Evolutionary conservation across 2,888 invertebrate genomes (phyloP).

Genomic region (Chymomyza procnemis): DNA sequence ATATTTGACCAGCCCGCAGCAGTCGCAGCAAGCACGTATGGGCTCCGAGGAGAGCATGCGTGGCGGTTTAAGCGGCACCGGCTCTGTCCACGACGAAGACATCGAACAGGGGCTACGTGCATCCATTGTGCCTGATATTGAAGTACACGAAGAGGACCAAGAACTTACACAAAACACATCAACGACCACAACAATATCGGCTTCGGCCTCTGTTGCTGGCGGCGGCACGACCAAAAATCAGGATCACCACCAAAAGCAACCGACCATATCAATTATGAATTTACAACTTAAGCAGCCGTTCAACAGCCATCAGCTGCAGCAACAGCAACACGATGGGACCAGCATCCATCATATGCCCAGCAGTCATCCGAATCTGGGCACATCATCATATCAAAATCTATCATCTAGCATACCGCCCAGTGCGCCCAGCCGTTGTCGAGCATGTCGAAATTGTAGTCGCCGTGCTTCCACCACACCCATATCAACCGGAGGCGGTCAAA

Average conservation of each 20-base stretch:
- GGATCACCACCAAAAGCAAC: conserved; percentile 78
- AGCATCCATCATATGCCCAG: conserved; percentile 18
- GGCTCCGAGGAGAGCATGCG: conserved; percentile 89
- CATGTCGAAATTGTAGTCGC: conserved; percentile 85
- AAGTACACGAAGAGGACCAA: conserved; percentile 79
- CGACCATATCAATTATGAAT: conserved; percentile 80
- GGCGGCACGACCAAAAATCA: conserved; percentile 76
- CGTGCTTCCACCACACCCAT: conserved; percentile 90
- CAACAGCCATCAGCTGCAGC: conserved; percentile 7
- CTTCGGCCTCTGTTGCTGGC: conserved; percentile 36
- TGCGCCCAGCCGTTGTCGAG: conserved; percentile 81
- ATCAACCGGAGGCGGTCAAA: conserved; percentile 82
- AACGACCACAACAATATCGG: conserved; percentile 49
- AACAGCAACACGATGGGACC: conserved; percentile 22
- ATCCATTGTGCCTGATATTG: conserved; percentile 79
- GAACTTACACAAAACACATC: conserved; percentile 57
- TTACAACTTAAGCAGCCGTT: conserved; percentile 64
- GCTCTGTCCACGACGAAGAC: conserved; percentile 77
- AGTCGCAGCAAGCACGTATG: conserved; percentile 85
- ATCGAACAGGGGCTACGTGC: conserved; percentile 74
- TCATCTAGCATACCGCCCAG: conserved; percentile 79
- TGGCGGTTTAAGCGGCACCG: conserved; percentile 72
- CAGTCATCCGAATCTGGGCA: conserved; percentile 66
- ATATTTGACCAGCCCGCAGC: conserved; percentile 83
- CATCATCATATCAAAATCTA: conserved; percentile 80